Conservation (phyloP, 2,113 vertebrate species). For the Microtus richardsoni region DNA sequence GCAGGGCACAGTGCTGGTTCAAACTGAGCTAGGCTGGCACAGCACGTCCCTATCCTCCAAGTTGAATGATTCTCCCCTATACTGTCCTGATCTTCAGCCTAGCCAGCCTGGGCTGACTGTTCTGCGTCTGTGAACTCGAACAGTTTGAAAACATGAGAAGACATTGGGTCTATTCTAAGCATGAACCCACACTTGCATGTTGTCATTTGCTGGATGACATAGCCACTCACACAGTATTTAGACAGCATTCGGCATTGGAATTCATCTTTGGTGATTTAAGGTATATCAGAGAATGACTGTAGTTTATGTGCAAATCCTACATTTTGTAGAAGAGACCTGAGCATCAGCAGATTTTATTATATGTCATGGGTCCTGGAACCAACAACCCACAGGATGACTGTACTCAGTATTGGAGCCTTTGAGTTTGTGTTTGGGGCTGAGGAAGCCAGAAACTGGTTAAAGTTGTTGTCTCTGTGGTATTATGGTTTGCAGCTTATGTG, state of each 20-base stretch:
- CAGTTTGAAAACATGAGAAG: background rate
- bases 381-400: background rate
- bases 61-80: background rate
- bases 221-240: background rate
- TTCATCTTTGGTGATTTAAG: background rate
- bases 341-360: background rate
- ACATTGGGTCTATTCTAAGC: background rate
- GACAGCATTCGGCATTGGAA: background rate
- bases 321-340: background rate
- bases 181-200: background rate
- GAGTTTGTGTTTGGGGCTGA: background rate
- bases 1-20: background rate
- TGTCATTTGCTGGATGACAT: background rate
- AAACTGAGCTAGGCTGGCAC: background rate
- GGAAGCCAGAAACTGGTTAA: constrained; percentile 10
- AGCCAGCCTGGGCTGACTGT: fast-evolving
- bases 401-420: background rate
- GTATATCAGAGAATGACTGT: background rate
- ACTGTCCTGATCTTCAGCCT: background rate
- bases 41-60: background rate
- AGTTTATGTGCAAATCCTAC: background rate
- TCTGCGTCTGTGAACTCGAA: background rate
- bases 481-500: background rate
- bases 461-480: background rate
- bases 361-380: background rate